Conservation (phyloP, 2,113 vertebrate species). For the Rhabdornis inornatus region DNA sequence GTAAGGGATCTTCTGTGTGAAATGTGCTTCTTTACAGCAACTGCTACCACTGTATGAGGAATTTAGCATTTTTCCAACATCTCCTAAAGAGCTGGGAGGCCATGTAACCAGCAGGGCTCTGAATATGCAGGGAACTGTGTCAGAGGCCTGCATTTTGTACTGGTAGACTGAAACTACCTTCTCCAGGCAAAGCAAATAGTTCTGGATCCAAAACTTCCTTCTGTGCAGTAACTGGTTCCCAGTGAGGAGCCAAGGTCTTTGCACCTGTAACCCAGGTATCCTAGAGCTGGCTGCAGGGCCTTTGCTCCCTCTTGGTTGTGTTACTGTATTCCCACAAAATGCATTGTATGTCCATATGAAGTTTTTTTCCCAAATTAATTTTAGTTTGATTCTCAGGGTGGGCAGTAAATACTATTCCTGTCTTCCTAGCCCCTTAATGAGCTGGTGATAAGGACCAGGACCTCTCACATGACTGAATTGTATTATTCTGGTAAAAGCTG, state of each 20-base stretch:
- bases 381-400: neutral
- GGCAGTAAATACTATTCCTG: neutral
- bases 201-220: neutral
- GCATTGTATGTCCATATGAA: fast-evolving
- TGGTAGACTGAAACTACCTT: neutral
- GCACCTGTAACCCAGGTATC: neutral
- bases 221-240: neutral
- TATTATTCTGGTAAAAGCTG: neutral
- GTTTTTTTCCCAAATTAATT: neutral
- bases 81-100: neutral
- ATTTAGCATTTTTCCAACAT: neutral
- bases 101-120: neutral
- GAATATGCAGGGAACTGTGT: neutral
- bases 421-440: neutral
- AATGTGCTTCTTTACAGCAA: neutral
- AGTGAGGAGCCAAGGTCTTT: neutral
- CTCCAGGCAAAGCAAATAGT: neutral
- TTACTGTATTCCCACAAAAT: neutral
- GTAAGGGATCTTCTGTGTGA: neutral
- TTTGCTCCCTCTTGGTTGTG: neutral
- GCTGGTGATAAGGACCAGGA: neutral
- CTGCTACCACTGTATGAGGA: neutral
- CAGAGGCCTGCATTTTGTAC: neutral
- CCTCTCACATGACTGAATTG: neutral
- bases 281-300: neutral